phyloP scores from a whole-genome alignment of 2,888 invertebrate species.

The Phengaris arion region DNA sequence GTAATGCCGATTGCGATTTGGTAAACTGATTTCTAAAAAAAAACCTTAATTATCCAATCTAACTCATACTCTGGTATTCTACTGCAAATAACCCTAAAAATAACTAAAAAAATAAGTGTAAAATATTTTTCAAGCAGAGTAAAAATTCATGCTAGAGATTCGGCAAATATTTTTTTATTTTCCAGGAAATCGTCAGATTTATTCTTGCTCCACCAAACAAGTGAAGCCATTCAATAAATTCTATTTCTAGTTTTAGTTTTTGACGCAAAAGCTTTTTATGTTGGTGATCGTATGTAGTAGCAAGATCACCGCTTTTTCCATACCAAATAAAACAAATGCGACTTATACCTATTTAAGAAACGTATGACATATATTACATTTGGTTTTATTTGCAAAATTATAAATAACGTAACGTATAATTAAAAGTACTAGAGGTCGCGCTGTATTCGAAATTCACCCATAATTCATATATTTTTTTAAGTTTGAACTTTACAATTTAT shows the following conservation, averaged over 20 bases:
- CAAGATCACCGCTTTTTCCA: not conserved
- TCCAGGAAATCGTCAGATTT: conserved; percentile 40
- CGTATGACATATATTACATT: no score
- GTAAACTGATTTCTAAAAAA: no score
- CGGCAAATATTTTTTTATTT: conserved; percentile 25
- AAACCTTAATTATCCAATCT: no score
- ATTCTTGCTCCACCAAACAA: conserved; percentile 42
- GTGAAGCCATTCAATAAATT: conserved; percentile 42
- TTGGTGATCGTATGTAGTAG: conserved; percentile 5
- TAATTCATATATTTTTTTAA: no score
- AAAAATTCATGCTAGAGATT: not conserved
- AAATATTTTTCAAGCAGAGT: not conserved
- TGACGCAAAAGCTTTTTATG: conserved; percentile 25
- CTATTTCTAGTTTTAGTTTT: conserved; percentile 45
- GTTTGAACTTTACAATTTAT: no score
- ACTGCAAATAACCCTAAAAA: no score
- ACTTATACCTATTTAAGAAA: not conserved
- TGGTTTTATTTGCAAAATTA: no score
- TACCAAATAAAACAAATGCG: not conserved
- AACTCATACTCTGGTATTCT: no score
- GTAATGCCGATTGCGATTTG: no score
- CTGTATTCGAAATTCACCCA: no score
- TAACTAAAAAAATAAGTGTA: not conserved
- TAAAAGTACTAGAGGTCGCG: no score
- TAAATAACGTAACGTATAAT: no score